These are phyloP conservation scores for Solenodon paradoxus DNA, from an alignment of 2,113 vertebrate species.

Conservation along the genomic window DNA sequence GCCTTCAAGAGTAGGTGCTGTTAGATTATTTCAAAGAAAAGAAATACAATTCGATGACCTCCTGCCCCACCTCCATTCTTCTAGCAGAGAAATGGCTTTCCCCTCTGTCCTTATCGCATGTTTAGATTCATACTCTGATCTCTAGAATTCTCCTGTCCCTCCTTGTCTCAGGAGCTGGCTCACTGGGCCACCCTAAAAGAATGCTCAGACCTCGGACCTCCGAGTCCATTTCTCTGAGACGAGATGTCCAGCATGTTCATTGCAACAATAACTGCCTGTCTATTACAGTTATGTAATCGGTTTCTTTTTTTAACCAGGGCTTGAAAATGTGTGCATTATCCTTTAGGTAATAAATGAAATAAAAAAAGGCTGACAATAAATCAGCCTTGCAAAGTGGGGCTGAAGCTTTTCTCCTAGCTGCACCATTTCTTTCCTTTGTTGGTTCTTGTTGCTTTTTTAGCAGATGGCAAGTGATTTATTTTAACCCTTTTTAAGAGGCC, in stretches of 20 bases:
- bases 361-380: conserved; percentile 61
- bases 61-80: not conserved
- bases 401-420: conserved; percentile 17
- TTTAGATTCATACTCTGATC: not conserved
- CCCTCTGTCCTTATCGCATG: not conserved
- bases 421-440: not conserved
- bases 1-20: not conserved
- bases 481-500: too few relatives aligned
- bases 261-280: conserved; percentile 52
- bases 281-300: conserved; percentile 59
- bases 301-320: conserved; percentile 69
- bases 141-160: not conserved
- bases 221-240: not conserved
- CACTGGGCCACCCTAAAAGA: not conserved
- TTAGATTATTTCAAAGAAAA: not conserved
- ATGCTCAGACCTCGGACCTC: not conserved
- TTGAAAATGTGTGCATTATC: conserved; percentile 67
- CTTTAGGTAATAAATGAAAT: conserved; percentile 72
- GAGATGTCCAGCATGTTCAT: conserved; percentile 35
- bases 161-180: not conserved
- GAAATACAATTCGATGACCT: not conserved
- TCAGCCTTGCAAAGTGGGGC: conserved; percentile 48
- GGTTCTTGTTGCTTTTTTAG: not conserved
- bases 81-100: not conserved
- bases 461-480: too few relatives aligned